Conservation (phyloP, 2,888 invertebrate genomes). For the Volucella inanis region DNA sequence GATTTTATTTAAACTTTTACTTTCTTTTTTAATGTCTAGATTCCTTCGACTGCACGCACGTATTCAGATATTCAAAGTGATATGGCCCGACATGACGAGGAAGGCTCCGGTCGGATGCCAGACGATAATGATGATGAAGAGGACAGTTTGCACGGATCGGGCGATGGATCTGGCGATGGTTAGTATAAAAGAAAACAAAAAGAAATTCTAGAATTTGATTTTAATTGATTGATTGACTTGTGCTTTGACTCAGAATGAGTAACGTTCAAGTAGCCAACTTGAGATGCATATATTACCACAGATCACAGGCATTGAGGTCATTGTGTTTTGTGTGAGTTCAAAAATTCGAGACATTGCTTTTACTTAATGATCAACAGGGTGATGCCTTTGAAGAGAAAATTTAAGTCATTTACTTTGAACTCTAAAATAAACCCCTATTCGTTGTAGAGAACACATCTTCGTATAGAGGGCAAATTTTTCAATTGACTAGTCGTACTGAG, state of each 20-base stretch:
- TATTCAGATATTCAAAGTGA: conserved; percentile 83
- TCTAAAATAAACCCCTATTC: no score
- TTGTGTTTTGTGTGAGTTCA: conserved; percentile 10
- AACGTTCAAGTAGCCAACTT: conserved; percentile 38
- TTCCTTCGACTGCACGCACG: conserved; percentile 79
- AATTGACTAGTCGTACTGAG: no score
- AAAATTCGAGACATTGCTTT: background rate
- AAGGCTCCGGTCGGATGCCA: conserved; percentile 80
- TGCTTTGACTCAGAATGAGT: conserved; percentile 39
- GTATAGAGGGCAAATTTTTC: no score
- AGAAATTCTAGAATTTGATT: conserved; percentile 25
- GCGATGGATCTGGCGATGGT: conserved; percentile 82
- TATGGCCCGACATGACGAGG: conserved; percentile 82
- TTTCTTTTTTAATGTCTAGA: conserved; percentile 74
- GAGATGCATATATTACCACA: background rate
- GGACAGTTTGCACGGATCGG: conserved; percentile 80
- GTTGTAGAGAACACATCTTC: no score
- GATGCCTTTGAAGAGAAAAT: no score
- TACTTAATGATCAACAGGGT: no score
- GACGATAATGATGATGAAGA: conserved; percentile 81
- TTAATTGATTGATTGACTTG: conserved; percentile 70
- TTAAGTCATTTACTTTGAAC: no score
- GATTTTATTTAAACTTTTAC: conserved; percentile 41
- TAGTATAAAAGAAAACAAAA: conserved; percentile 54
- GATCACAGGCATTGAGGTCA: conserved; percentile 26